phyloP scores from a whole-genome alignment of 2,113 vertebrate genomes.

The Pleuronectes platessa region DNA sequence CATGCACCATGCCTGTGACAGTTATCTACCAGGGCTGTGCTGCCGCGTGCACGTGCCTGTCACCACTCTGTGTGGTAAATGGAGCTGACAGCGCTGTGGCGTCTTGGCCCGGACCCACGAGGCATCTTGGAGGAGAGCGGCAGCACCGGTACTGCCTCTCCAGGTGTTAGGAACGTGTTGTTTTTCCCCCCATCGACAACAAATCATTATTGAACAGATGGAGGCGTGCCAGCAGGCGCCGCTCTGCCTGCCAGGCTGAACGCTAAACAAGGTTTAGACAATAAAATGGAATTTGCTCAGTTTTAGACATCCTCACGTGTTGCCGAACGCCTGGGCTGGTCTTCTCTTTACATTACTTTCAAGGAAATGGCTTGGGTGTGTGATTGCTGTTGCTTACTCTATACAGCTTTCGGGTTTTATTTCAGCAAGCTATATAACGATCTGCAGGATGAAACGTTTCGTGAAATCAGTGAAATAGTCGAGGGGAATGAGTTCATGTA shows the following conservation, averaged over 20 bases:
- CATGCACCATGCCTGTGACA: constrained; percentile 9
- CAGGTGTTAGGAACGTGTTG: constrained; percentile 61
- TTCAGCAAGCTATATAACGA: constrained; percentile 32
- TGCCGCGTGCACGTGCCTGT: constrained; percentile 8
- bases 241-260: constrained; percentile 56
- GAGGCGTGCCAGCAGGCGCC: constrained; percentile 46
- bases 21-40: neutral
- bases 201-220: constrained; percentile 67
- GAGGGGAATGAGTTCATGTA: constrained; percentile 7
- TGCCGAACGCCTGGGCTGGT: neutral
- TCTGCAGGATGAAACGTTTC: constrained; percentile 6
- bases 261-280: constrained; percentile 53
- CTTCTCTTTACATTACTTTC: constrained; percentile 35
- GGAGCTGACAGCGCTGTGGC: constrained; percentile 44
- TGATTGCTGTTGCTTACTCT: constrained; percentile 36
- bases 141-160: constrained; percentile 29
- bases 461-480: constrained; percentile 10
- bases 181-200: constrained; percentile 42
- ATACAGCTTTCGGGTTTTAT: constrained; percentile 6
- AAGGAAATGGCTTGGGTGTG: constrained; percentile 28
- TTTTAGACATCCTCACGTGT: constrained; percentile 31
- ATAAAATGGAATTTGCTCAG: constrained; percentile 61
- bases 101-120: constrained; percentile 37
- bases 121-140: constrained; percentile 12
- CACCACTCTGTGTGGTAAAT: constrained; percentile 19